Evolutionary conservation across 2,888 invertebrate species (phyloP).

Genomic region (Azorinus chamasolen): DNA sequence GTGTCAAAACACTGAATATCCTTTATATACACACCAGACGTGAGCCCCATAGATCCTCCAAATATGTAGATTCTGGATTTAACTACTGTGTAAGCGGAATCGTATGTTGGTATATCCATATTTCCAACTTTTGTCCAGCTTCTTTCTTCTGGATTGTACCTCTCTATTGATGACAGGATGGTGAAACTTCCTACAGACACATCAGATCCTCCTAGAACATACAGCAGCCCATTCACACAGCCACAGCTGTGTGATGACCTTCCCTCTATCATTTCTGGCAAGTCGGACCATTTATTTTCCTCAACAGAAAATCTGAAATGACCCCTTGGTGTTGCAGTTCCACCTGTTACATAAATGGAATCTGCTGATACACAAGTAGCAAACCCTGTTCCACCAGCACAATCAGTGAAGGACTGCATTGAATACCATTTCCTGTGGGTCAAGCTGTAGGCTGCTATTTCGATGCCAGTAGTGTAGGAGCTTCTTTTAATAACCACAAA

Average conservation of each 20-base stretch:
- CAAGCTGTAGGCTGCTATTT: constrained; percentile 73
- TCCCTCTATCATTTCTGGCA: constrained; percentile 61
- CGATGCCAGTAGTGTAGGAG: constrained; percentile 53
- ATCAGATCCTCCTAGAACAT: constrained; percentile 73
- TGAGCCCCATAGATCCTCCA: constrained; percentile 69
- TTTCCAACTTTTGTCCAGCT: constrained; percentile 60
- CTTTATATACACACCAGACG: constrained; percentile 68
- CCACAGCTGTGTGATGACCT: constrained; percentile 71
- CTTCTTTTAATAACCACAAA: constrained; percentile 59
- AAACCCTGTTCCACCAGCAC: constrained; percentile 69
- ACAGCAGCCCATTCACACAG: constrained; percentile 62
- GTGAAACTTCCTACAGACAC: constrained; percentile 56
- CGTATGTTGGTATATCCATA: constrained; percentile 68
- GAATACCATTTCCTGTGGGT: constrained; percentile 67
- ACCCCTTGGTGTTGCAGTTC: constrained; percentile 64
- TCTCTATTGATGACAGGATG: constrained; percentile 66
- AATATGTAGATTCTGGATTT: constrained; percentile 70
- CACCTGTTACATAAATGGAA: constrained; percentile 73
- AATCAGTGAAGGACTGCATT: constrained; percentile 60
- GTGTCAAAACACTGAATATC: constrained; percentile 76
- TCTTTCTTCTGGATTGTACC: constrained; percentile 61
- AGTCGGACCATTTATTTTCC: constrained; percentile 56
- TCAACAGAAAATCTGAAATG: constrained; percentile 64
- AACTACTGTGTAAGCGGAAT: constrained; percentile 68
- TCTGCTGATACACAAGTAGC: constrained; percentile 66